These are phyloP conservation scores for Lanius ludovicianus DNA, from an alignment of 2,113 vertebrate genomes.

Conservation along the genomic window DNA sequence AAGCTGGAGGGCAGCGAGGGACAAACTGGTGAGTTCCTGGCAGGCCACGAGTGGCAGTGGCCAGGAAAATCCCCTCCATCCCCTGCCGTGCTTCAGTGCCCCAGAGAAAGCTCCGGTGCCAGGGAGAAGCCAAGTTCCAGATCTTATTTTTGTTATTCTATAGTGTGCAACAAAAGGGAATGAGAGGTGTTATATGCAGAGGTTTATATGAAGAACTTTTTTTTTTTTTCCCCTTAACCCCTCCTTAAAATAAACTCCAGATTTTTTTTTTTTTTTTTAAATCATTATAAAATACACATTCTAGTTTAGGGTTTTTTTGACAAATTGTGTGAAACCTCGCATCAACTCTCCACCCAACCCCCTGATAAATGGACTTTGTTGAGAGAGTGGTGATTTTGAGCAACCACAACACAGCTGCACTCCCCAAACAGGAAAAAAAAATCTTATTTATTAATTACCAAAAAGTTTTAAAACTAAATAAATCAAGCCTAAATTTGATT, in stretches of 20 bases:
- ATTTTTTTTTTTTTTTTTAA: background rate
- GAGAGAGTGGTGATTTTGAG: background rate
- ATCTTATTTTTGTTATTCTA: conserved; percentile 46
- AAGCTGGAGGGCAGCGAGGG: conserved; percentile 33
- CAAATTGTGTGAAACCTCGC: conserved; percentile 20
- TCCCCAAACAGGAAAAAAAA: background rate
- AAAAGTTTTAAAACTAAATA: background rate
- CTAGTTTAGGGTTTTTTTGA: background rate
- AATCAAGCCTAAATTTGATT: conserved; percentile 8
- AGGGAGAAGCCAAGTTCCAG: conserved; percentile 56
- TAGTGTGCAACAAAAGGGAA: conserved; percentile 12
- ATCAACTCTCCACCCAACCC: background rate
- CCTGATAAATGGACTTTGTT: background rate
- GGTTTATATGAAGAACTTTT: conserved; percentile 56
- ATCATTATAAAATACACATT: background rate
- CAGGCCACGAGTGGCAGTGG: background rate
- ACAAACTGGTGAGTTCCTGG: background rate
- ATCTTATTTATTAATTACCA: conserved; percentile 36
- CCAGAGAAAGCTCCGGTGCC: conserved; percentile 25
- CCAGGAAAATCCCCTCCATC: background rate
- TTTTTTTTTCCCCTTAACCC: background rate
- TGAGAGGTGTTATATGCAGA: conserved; percentile 51
- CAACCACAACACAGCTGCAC: background rate
- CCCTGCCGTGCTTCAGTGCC: conserved; percentile 23
- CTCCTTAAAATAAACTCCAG: background rate